These are phyloP conservation scores for Sebastes hubbsi DNA, from an alignment of 2,797 vertebrate genomes.

Conservation along the genomic window DNA sequence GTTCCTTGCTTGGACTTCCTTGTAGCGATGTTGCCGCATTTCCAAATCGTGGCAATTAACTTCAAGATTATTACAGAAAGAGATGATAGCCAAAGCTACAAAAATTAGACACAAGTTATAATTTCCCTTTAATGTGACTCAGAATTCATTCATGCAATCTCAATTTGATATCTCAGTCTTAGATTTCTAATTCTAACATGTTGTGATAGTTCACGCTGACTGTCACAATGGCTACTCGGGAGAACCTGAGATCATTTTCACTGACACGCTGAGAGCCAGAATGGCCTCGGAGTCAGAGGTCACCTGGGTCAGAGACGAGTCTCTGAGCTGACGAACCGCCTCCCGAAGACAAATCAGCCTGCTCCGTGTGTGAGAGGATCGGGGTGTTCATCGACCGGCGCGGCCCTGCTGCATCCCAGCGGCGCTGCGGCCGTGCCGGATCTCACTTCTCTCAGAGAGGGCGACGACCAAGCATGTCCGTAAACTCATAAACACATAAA, in stretches of 20 bases:
- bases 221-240: conserved; percentile 35
- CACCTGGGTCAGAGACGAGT: conserved; percentile 53
- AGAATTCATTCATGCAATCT: not conserved
- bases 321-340: conserved; percentile 32
- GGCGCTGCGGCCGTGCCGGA: not conserved
- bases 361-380: conserved; percentile 19
- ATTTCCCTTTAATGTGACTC: not conserved
- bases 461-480: conserved; percentile 12
- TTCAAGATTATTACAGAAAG: not conserved
- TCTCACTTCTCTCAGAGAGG: conserved; percentile 28
- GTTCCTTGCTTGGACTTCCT: not conserved
- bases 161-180: not conserved
- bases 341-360: conserved; percentile 51
- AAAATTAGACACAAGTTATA: not conserved
- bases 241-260: conserved; percentile 53
- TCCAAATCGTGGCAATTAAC: not conserved
- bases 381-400: not conserved
- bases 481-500: conserved; percentile 73
- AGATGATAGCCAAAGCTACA: not conserved
- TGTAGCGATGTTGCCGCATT: not conserved
- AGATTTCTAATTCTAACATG: conserved; percentile 32
- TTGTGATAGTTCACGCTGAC: conserved; percentile 49
- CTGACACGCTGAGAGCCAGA: conserved; percentile 62
- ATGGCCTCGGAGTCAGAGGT: conserved; percentile 56
- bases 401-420: conserved; percentile 17